Base-by-base conservation (phyloP, 2,888 invertebrate species). In the Taenaris catops region DNA sequence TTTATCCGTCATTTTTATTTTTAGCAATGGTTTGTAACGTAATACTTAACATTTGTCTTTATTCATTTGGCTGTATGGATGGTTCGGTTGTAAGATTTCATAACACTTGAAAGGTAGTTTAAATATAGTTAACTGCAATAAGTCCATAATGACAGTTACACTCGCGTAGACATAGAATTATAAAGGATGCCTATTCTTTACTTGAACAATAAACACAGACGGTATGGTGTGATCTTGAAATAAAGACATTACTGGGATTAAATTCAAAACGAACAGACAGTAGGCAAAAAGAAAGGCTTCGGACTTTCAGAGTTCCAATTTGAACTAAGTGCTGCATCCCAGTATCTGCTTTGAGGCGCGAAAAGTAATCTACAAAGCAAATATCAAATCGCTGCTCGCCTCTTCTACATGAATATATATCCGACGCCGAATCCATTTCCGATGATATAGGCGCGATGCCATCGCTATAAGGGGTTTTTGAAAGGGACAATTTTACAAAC, bases 191-290 rank as follows among this genome's bases (percentile, higher is more conserved):
- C n/a, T n/a, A n/a, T n/a, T n/a, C n/a, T n/a, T n/a, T n/a, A n/a
- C n/a, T n/a, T n/a, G n/a, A n/a, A n/a, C n/a, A n/a, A n/a, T n/a
- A n/a, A 8, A 19, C 19, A 11, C 7, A 28, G 10, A 8, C 19
- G 2, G 8, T 20, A 18, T 14, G n/a, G 8, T n/a, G 8, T n/a
- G 25, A 25, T 29, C 29, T 31, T 17, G 6, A 14, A 28, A 41
- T 41, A 33, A 41, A 38, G 34, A 38, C 41, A 41, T 41, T 38
- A 41, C 23, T 41, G 29, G 27, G 38, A 41, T 41, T 41, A 38
- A 37, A 38, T 34, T 26, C 16, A 18, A 34, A 34, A 34, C 25
- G 37, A 28, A 25, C 38, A 31, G 34, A 37, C 25, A 8, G 9
- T 7, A 12, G 7, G 31, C 16, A 31, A 31, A 14, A 14, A 20